Evolutionary conservation across 2,113 vertebrate genomes (phyloP).

Genomic region (Vulpes vulpes): DNA sequence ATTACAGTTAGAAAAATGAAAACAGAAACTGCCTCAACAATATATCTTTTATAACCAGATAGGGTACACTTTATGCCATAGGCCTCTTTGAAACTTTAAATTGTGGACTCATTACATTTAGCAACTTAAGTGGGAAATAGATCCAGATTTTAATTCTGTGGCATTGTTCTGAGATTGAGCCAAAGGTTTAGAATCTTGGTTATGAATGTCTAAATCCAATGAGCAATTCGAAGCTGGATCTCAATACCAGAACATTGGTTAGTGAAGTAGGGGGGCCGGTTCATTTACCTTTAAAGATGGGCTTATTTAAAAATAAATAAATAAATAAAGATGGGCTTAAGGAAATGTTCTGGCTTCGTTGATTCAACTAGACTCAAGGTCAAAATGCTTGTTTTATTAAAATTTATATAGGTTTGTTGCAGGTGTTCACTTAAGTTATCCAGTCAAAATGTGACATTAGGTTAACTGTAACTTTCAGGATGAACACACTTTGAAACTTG

Average conservation of each 20-base stretch:
- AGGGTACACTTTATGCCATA: neutral
- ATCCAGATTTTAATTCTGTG: slow-evolving; percentile 32
- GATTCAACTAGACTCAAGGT: neutral
- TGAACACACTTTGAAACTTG: neutral
- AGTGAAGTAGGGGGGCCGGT: neutral
- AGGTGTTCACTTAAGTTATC: neutral
- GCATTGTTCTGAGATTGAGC: neutral
- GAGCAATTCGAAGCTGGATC: neutral
- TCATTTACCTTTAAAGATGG: neutral
- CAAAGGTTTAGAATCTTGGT: neutral
- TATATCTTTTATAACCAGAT: neutral
- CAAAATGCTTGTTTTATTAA: slow-evolving; percentile 1
- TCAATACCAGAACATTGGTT: neutral
- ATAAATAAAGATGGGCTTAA: neutral
- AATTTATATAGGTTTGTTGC: neutral
- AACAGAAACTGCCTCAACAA: neutral
- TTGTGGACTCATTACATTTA: slow-evolving; percentile 11
- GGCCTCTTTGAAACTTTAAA: slow-evolving; percentile 2
- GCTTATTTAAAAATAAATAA: neutral
- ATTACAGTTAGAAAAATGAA: neutral
- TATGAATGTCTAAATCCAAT: neutral
- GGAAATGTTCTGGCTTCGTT: neutral
- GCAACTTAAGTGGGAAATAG: neutral
- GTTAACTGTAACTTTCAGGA: neutral
- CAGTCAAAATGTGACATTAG: neutral